Conservation (phyloP, 2,888 invertebrate genomes). For the Drosophila seclusa region DNA sequence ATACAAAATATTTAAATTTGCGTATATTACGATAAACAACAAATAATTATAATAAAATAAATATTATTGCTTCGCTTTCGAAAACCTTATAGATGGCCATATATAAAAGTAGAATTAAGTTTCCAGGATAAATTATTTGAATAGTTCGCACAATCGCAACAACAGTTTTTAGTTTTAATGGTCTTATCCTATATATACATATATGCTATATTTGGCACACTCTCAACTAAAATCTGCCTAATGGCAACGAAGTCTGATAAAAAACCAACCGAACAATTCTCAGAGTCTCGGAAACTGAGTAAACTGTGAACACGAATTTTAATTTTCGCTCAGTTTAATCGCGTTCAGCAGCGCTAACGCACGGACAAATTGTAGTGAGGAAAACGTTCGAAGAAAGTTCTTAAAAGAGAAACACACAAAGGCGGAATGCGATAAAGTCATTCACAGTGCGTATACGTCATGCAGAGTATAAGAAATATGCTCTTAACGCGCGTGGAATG, state of each 20-base stretch:
- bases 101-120: background rate
- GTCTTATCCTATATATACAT: slow-evolving; percentile 5
- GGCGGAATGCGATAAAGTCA: slow-evolving; percentile 1
- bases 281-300: slow-evolving; percentile 37
- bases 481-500: slow-evolving; percentile 67
- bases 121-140: background rate
- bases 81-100: background rate
- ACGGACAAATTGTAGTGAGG: slow-evolving; percentile 37
- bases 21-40: background rate
- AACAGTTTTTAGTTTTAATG: background rate
- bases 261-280: slow-evolving; percentile 27
- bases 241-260: slow-evolving; percentile 16
- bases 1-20: background rate
- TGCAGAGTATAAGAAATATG: slow-evolving; percentile 56
- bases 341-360: slow-evolving; percentile 42
- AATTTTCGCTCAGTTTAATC: slow-evolving; percentile 51
- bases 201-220: slow-evolving; percentile 13
- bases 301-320: slow-evolving; percentile 29
- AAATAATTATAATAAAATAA: background rate
- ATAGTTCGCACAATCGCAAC: background rate
- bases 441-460: slow-evolving; percentile 38
- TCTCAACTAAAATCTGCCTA: slow-evolving; percentile 14
- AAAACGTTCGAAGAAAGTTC: slow-evolving; percentile 2
- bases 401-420: background rate
- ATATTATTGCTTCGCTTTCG: background rate